A percentile compares a stretch with the other conserved stretches of the same genome.
These are phyloP conservation scores for Pseudococcus viburni DNA, from an alignment of 2,888 invertebrate species.

Conservation along the genomic window DNA sequence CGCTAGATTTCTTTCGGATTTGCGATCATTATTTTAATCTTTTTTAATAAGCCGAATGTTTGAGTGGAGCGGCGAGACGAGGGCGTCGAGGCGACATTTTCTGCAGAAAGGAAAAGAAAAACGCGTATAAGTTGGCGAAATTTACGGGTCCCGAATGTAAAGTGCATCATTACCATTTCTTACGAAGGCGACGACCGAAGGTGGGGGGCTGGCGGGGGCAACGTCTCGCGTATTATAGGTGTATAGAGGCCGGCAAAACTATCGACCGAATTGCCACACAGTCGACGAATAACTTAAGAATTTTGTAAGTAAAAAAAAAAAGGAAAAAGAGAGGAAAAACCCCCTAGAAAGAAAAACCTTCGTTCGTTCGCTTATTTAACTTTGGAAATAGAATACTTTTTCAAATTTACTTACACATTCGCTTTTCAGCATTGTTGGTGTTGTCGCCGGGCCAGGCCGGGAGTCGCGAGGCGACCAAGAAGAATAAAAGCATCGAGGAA, in stretches of 20 bases:
- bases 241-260: constrained; percentile 59
- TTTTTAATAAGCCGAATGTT: constrained; percentile 56
- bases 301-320: neutral
- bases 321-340: neutral
- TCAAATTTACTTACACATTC: constrained; percentile 65
- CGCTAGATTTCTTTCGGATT: constrained; percentile 41
- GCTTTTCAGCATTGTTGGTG: constrained; percentile 39
- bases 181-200: neutral
- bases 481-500: constrained; percentile 40
- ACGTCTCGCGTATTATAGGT: neutral
- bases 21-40: constrained; percentile 60
- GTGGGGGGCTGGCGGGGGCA: neutral
- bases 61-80: neutral
- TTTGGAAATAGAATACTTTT: constrained; percentile 62
- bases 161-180: constrained; percentile 65
- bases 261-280: constrained; percentile 63
- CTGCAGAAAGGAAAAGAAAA: constrained; percentile 1
- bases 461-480: neutral
- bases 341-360: constrained; percentile 55
- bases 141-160: constrained; percentile 65
- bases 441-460: no score
- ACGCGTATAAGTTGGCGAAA: constrained; percentile 5
- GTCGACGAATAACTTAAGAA: constrained; percentile 21
- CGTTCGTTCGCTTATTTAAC: constrained; percentile 57
- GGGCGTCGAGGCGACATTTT: constrained; percentile 1